Conservation (phyloP, 2,888 invertebrate genomes). For the Antheraea yamamai region DNA sequence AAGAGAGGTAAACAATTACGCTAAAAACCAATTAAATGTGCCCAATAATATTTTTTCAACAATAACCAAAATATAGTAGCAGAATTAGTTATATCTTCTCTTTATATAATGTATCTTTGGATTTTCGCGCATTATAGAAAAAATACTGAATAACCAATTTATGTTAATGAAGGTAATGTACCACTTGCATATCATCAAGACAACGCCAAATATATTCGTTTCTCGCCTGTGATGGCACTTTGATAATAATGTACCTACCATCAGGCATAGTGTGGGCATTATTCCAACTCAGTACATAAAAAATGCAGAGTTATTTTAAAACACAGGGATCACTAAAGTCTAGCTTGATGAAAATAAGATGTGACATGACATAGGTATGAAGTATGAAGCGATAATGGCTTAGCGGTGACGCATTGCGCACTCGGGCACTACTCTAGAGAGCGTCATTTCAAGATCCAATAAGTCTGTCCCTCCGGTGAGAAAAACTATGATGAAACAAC, state of each 20-base stretch:
- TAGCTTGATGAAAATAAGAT: neutral
- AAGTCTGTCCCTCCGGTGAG: neutral
- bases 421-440: neutral
- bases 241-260: neutral
- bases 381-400: neutral
- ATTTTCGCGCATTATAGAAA: too few species aligned
- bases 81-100: too few species aligned
- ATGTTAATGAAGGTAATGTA: too few species aligned
- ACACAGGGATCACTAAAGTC: neutral
- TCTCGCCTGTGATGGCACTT: neutral
- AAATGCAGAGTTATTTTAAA: neutral
- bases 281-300: neutral
- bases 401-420: neutral
- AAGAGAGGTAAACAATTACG: constrained; percentile 77
- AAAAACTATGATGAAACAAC: neutral
- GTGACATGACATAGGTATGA: neutral
- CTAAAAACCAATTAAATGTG: neutral
- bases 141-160: too few species aligned
- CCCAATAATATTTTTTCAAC: too few species aligned
- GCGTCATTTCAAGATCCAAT: neutral
- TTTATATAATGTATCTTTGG: too few species aligned
- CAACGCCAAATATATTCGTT: too few species aligned
- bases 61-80: too few species aligned
- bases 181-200: too few species aligned
- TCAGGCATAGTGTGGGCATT: neutral